Evolutionary conservation across 2,797 vertebrate species (phyloP).

Genomic region (Hyperoplus immaculatus): DNA sequence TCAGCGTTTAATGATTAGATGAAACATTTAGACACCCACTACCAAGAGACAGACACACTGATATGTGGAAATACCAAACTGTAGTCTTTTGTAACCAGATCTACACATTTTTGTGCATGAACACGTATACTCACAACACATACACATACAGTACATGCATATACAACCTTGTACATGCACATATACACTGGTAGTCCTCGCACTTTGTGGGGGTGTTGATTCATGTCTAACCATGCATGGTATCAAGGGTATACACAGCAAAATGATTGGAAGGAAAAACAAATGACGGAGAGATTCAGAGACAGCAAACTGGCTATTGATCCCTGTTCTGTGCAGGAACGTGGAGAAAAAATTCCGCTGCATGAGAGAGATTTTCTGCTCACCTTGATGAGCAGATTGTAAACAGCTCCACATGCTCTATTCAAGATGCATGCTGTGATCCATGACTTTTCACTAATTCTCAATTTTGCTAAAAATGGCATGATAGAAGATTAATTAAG

Average conservation of each 20-base stretch:
- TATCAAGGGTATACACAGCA: conserved; percentile 47
- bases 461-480: conserved; percentile 45
- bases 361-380: conserved; percentile 56
- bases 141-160: conserved; percentile 4
- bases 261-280: conserved; percentile 62
- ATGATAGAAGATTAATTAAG: conserved; percentile 52
- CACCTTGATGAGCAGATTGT: conserved; percentile 63
- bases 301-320: conserved; percentile 68
- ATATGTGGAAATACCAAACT: conserved; percentile 64
- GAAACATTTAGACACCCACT: conserved; percentile 74
- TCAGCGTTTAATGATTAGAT: conserved; percentile 83
- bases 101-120: conserved; percentile 53
- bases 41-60: conserved; percentile 58
- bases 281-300: conserved; percentile 62
- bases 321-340: conserved; percentile 61
- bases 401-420: conserved; percentile 56
- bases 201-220: conserved; percentile 55
- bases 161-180: background rate
- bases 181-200: conserved; percentile 28
- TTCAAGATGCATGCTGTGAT: conserved; percentile 52
- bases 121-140: conserved; percentile 19
- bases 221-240: conserved; percentile 59
- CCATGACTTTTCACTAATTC: conserved; percentile 43
- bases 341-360: conserved; percentile 55
- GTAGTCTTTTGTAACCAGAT: conserved; percentile 38